These are phyloP conservation scores for Drosophila cardini DNA, from an alignment of 1,140 invertebrate species.

Conservation along the genomic window DNA sequence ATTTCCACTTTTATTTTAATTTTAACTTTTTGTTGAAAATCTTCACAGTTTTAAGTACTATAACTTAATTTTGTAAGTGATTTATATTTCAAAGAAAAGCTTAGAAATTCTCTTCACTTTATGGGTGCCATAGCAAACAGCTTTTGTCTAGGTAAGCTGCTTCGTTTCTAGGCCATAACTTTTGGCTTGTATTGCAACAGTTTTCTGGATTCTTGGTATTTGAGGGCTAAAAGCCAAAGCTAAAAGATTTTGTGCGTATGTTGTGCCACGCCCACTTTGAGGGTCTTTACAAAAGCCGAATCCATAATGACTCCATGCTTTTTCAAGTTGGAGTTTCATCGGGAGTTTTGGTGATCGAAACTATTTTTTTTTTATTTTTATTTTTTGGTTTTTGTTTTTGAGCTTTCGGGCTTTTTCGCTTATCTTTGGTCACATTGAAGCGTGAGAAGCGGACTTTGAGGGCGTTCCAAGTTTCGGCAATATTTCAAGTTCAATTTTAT, in stretches of 20 bases:
- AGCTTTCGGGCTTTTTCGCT: not conserved
- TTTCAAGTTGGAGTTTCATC: not conserved
- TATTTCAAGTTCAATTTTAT: slow-evolving; percentile 65
- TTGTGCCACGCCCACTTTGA: slow-evolving; percentile 33
- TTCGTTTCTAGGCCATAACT: not conserved
- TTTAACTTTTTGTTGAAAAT: too few relatives aligned
- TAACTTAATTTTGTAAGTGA: too few relatives aligned
- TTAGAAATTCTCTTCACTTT: not conserved
- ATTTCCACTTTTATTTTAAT: too few relatives aligned
- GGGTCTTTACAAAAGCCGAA: slow-evolving; percentile 23
- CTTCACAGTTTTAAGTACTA: too few relatives aligned
- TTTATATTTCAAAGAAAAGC: too few relatives aligned
- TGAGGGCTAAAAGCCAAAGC: too few relatives aligned
- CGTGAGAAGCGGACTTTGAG: slow-evolving; percentile 61
- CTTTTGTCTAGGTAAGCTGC: not conserved
- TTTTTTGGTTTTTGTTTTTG: not conserved
- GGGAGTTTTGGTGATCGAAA: not conserved
- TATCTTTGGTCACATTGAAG: slow-evolving; percentile 39
- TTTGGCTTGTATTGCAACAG: not conserved
- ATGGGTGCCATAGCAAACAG: not conserved
- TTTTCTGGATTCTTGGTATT: slow-evolving; percentile 3
- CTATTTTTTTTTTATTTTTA: too few relatives aligned
- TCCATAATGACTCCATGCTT: slow-evolving; percentile 30
- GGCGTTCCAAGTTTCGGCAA: slow-evolving; percentile 25
- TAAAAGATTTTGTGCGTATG: slow-evolving; percentile 5